Percentiles rank a stretch among this genome's conserved stretches.
These are phyloP conservation scores for Orchestes rusci DNA, from an alignment of 2,888 invertebrate species.

Conservation along the genomic window DNA sequence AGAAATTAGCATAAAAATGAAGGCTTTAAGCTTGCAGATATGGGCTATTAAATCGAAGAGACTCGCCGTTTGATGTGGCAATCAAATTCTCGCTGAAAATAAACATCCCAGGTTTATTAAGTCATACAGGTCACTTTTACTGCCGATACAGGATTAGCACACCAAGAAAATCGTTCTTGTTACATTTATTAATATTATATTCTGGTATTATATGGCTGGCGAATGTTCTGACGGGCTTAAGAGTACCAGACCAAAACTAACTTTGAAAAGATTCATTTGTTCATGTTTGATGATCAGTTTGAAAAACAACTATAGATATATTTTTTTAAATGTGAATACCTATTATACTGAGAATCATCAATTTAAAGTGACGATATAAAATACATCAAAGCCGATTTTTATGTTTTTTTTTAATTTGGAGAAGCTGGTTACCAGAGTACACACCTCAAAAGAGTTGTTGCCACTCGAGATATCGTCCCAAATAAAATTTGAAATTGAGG, in stretches of 20 bases:
- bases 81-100: conserved; percentile 25
- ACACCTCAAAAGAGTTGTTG: too few relatives aligned
- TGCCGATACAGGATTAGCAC: conserved; percentile 26
- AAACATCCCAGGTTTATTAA: conserved; percentile 26
- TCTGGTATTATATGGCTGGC: conserved; percentile 33
- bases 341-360: too few relatives aligned
- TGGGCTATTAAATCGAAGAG: conserved; percentile 24
- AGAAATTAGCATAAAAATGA: conserved; percentile 25
- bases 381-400: too few relatives aligned
- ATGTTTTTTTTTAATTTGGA: too few relatives aligned
- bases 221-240: conserved; percentile 16
- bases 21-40: conserved; percentile 24
- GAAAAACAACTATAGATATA: too few relatives aligned
- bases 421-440: too few relatives aligned
- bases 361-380: too few relatives aligned
- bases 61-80: conserved; percentile 21
- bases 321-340: too few relatives aligned
- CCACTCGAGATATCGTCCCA: too few relatives aligned
- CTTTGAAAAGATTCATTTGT: too few relatives aligned
- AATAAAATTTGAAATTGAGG: too few relatives aligned
- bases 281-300: too few relatives aligned
- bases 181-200: conserved; percentile 37
- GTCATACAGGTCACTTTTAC: conserved; percentile 26
- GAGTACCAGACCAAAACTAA: conserved; percentile 8
- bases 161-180: conserved; percentile 25